Base-by-base conservation (phyloP, 1,140 invertebrate genomes). In the Lethocerus indicus region DNA sequence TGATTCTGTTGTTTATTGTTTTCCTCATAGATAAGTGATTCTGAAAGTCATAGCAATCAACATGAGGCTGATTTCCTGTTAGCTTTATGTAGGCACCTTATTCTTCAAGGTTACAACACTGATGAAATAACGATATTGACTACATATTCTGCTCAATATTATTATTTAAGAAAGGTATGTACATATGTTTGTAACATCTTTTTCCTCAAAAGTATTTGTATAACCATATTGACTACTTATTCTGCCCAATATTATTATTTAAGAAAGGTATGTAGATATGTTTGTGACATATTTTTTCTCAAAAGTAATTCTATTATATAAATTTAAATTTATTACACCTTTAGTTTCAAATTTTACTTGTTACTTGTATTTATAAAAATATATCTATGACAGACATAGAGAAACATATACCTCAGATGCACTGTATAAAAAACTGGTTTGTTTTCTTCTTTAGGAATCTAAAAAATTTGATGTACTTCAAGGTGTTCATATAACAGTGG, bases 21-120 rank as follows among this genome's bases (percentile, higher is more conserved):
- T n/a, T n/a, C n/a, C n/a, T 53, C 43, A 29, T 25, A 29, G 28
- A 39, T 47, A 9, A 14, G 20, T 42, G 23, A 36, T 47, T 27
- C 0, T 75, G 73, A 53, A 68, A 68, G 50, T 61, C 12, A 32
- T 69, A 20, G 63, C n/a, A 83, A 83, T 63, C 23, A 57, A 1
- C 63, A 70, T 49, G 80, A 83, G 67, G 75, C 68, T n/a, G 61
- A 69, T 13, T 65, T 72, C 58, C 41, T 76, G 5, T 58, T 76
- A 0, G 53, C 58, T 1, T 61, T 82, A 20, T 70, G 72, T 2
- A 64, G 66, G 46, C 73, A 79, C 58, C 59, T 83, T 1, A 60
- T 79, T 42, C 58, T 70, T 37, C 75, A 76, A 56, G 72, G 70
- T 3, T 78, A 79, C 52, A 25, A 63, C 1, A 52, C 69, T 0